Percentiles rank a stretch among this genome's conserved stretches.
phyloP scores from a whole-genome alignment of 2,888 invertebrate species.

The Amphipoea oculea region DNA sequence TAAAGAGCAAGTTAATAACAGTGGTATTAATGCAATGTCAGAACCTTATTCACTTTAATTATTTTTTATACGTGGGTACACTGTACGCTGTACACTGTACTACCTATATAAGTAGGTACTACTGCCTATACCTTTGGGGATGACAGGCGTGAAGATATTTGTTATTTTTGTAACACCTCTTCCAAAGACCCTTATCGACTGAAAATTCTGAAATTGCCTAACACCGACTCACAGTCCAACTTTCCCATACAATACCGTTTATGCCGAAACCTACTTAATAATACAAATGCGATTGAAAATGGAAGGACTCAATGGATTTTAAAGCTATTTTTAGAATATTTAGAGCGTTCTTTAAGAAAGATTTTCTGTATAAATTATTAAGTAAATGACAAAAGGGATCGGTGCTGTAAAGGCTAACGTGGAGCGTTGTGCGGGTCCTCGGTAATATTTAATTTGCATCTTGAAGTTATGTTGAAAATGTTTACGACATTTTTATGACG shows the following conservation, averaged over 20 bases:
- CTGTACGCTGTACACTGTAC: not conserved
- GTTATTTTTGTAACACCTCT: conserved; percentile 28
- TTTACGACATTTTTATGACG: conserved; percentile 65
- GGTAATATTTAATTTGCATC: conserved; percentile 67
- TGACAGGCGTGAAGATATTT: not conserved
- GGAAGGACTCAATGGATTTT: conserved; percentile 44
- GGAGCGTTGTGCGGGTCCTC: conserved; percentile 29
- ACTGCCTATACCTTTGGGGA: not conserved
- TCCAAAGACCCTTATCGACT: not conserved
- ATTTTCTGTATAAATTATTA: conserved; percentile 57
- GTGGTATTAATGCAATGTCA: not conserved
- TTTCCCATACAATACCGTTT: conserved; percentile 45
- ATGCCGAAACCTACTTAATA: conserved; percentile 51
- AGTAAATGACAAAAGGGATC: conserved; percentile 59
- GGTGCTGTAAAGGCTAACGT: conserved; percentile 41
- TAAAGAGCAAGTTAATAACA: not conserved
- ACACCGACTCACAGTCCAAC: conserved; percentile 19
- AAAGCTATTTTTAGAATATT: conserved; percentile 55
- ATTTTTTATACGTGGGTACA: no score
- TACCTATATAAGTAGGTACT: not conserved
- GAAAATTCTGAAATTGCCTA: conserved; percentile 51
- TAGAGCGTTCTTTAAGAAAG: conserved; percentile 34
- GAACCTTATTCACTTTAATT: not conserved
- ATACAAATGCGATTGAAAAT: conserved; percentile 57
- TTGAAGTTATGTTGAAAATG: conserved; percentile 56